A percentile compares a stretch with the other conserved stretches of the same genome.
Evolutionary conservation across 2,888 invertebrate genomes (phyloP).

Genomic region (Melieria omissa): DNA sequence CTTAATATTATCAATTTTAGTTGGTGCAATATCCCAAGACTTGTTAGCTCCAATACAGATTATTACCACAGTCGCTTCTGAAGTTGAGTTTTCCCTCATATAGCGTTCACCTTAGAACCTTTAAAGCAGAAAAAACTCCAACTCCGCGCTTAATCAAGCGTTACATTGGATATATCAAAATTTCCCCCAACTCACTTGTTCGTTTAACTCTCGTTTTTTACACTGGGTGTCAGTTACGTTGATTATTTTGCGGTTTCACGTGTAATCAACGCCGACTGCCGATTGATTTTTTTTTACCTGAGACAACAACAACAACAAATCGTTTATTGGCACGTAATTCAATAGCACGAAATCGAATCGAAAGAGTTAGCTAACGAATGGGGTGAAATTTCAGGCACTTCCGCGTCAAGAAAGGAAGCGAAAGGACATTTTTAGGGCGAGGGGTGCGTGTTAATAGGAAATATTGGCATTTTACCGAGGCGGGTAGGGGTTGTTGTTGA

Average conservation of each 20-base stretch:
- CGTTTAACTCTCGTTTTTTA: too few relatives aligned
- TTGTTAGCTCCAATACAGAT: too few relatives aligned
- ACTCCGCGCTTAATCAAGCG: too few relatives aligned
- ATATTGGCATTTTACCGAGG: too few relatives aligned
- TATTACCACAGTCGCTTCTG: neutral
- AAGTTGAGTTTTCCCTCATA: constrained; percentile 4
- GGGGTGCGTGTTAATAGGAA: too few relatives aligned
- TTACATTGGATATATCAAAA: too few relatives aligned
- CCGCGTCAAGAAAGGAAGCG: neutral
- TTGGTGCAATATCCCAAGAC: too few relatives aligned
- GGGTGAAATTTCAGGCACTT: constrained; percentile 22
- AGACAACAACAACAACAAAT: neutral
- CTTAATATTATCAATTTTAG: too few relatives aligned
- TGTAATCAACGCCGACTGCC: constrained; percentile 11
- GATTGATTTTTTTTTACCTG: constrained; percentile 34
- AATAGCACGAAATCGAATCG: constrained; percentile 29
- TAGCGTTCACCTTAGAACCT: too few relatives aligned
- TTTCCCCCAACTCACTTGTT: too few relatives aligned
- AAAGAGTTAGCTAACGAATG: constrained; percentile 5
- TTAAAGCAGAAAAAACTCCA: too few relatives aligned
- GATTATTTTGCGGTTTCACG: constrained; percentile 38
- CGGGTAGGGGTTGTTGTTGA: constrained; percentile 1
- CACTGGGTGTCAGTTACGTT: constrained; percentile 35
- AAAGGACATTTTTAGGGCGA: too few relatives aligned
- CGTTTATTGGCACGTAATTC: constrained; percentile 24